These are phyloP conservation scores for Drosophila suboccidentalis DNA, from an alignment of 2,888 invertebrate genomes.

Conservation along the genomic window DNA sequence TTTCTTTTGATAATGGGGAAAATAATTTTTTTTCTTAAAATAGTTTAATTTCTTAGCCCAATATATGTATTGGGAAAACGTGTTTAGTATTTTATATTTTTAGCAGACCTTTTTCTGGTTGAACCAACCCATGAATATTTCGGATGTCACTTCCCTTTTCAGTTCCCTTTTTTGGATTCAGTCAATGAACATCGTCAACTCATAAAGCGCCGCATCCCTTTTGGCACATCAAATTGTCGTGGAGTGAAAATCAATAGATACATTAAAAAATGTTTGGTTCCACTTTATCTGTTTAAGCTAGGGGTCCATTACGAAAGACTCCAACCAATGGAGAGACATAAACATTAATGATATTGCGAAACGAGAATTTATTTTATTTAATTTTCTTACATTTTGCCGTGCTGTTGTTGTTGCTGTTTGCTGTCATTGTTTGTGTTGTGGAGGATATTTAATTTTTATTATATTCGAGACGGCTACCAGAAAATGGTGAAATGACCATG, in stretches of 20 bases:
- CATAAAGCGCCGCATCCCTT: conserved; percentile 23
- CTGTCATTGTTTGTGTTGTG: conserved; percentile 31
- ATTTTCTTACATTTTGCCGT: conserved; percentile 48
- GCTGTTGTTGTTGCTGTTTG: conserved; percentile 18
- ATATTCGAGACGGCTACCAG: conserved; percentile 52
- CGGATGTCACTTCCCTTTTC: background rate
- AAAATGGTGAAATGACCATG: conserved; percentile 40
- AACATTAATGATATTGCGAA: conserved; percentile 72
- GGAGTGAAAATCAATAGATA: conserved; percentile 69
- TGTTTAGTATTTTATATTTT: background rate
- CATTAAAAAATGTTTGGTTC: conserved; percentile 51
- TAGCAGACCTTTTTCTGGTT: background rate
- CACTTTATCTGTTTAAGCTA: conserved; percentile 37
- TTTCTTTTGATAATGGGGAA: too few species aligned
- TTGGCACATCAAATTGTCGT: conserved; percentile 56
- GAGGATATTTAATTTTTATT: conserved; percentile 69
- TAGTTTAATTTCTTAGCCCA: too few species aligned
- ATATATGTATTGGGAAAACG: too few species aligned
- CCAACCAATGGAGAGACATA: conserved; percentile 43
- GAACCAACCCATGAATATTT: conserved; percentile 12
- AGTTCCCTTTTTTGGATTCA: background rate
- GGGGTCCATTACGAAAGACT: conserved; percentile 31
- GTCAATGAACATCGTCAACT: conserved; percentile 10
- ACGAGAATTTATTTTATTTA: conserved; percentile 72
- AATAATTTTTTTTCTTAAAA: too few species aligned